Evolutionary conservation across 1,140 invertebrate genomes (phyloP).

Genomic region (Heliconius hermathena): DNA sequence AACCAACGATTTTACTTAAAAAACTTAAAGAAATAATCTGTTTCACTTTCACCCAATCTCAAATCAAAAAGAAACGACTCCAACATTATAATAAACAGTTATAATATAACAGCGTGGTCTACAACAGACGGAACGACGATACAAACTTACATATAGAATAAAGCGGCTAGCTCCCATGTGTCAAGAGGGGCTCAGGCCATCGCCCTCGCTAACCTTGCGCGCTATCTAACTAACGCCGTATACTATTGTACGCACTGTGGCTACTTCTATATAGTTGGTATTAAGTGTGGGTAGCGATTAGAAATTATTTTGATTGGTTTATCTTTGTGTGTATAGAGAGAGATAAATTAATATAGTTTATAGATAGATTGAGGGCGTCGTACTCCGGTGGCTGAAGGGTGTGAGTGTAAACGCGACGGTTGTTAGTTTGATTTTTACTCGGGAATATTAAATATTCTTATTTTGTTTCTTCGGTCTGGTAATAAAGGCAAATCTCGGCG

Average conservation of each 20-base stretch:
- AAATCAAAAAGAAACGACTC: background rate
- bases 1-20: too few relatives aligned
- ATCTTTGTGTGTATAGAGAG: background rate
- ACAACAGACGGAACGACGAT: background rate
- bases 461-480: too few relatives aligned
- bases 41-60: background rate
- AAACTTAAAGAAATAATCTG: background rate
- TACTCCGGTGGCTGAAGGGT: too few relatives aligned
- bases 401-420: too few relatives aligned
- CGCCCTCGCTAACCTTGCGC: constrained; percentile 41
- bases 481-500: too few relatives aligned
- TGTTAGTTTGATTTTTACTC: too few relatives aligned
- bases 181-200: constrained; percentile 31
- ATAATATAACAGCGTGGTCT: constrained; percentile 3
- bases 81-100: background rate
- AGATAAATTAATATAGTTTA: background rate
- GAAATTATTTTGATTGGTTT: background rate
- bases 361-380: too few relatives aligned
- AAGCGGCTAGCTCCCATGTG: constrained; percentile 39
- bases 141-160: constrained; percentile 33
- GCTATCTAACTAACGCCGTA: constrained; percentile 30
- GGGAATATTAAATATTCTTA: too few relatives aligned
- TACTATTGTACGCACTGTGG: background rate
- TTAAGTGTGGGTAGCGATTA: background rate
- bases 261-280: background rate